Evolutionary conservation across 2,797 vertebrate species (phyloP).

Genomic region (Typhlichthys eigenmanni): DNA sequence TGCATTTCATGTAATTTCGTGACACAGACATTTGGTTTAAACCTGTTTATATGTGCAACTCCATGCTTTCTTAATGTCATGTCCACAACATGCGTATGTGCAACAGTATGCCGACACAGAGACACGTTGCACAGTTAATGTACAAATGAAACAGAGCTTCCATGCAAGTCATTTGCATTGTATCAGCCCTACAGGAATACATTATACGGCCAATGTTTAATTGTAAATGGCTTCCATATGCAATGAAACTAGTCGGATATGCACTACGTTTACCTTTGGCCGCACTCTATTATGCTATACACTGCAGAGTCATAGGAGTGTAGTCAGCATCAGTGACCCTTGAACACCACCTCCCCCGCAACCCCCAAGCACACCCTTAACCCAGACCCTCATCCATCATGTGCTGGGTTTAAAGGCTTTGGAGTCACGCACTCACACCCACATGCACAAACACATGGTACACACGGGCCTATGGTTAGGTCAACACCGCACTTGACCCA

Average conservation of each 20-base stretch:
- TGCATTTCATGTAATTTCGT: no score
- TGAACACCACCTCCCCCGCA: slow-evolving; percentile 36
- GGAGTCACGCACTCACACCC: slow-evolving; percentile 54
- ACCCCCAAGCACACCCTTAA: slow-evolving; percentile 48
- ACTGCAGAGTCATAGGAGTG: slow-evolving; percentile 18
- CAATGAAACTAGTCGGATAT: slow-evolving; percentile 10
- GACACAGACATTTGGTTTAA: no score
- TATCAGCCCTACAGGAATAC: no score
- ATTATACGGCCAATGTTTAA: no score
- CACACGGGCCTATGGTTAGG: slow-evolving; percentile 55
- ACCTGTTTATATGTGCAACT: no score
- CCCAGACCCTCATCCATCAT: slow-evolving; percentile 69
- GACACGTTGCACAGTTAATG: no score
- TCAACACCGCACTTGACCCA: slow-evolving; percentile 66
- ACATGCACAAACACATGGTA: slow-evolving; percentile 50
- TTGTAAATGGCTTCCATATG: not conserved
- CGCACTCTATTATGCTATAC: slow-evolving; percentile 8
- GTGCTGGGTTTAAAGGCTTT: slow-evolving; percentile 61
- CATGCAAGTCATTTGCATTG: no score
- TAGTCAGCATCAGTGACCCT: slow-evolving; percentile 52
- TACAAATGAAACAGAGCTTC: no score
- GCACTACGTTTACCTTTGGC: slow-evolving; percentile 13
- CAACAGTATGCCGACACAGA: no score
- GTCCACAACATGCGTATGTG: no score
- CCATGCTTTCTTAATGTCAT: no score